phyloP scores from a whole-genome alignment of 2,797 vertebrate genomes.

The Alauda arvensis region DNA sequence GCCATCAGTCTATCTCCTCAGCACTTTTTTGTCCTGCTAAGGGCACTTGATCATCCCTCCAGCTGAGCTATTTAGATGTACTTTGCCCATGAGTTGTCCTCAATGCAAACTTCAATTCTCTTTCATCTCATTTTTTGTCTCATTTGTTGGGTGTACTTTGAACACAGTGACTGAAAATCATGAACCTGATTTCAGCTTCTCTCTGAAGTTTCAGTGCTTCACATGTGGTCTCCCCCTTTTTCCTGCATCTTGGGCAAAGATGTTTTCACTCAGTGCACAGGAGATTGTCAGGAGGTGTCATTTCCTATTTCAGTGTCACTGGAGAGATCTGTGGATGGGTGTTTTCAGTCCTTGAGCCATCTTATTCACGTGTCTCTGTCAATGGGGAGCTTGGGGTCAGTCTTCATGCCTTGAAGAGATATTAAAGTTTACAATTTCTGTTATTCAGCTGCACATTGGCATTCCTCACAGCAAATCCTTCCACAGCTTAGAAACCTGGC shows the following conservation, averaged over 20 bases:
- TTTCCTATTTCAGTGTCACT: not conserved
- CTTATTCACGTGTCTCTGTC: not conserved
- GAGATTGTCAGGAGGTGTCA: not conserved
- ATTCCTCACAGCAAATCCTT: not conserved
- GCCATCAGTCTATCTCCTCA: not conserved
- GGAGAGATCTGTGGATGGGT: not conserved
- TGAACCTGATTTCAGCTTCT: not conserved
- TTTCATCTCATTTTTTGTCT: not conserved
- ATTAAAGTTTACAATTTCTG: not conserved
- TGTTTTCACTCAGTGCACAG: not conserved
- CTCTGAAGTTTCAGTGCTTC: not conserved
- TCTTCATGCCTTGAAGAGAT: not conserved
- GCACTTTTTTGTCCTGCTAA: not conserved
- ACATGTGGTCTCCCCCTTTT: rapidly evolving
- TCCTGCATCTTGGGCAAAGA: not conserved
- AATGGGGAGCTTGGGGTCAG: not conserved
- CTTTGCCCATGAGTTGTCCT: not conserved
- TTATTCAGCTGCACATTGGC: not conserved
- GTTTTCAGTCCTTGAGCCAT: not conserved
- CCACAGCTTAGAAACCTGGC: not conserved
- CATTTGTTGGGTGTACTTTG: not conserved
- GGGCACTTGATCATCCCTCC: not conserved
- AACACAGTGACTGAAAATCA: not conserved
- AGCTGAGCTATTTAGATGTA: not conserved
- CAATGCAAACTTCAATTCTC: not conserved